Evolutionary conservation across 2,113 vertebrate genomes (phyloP).

Genomic region (Pampusana beccarii): DNA sequence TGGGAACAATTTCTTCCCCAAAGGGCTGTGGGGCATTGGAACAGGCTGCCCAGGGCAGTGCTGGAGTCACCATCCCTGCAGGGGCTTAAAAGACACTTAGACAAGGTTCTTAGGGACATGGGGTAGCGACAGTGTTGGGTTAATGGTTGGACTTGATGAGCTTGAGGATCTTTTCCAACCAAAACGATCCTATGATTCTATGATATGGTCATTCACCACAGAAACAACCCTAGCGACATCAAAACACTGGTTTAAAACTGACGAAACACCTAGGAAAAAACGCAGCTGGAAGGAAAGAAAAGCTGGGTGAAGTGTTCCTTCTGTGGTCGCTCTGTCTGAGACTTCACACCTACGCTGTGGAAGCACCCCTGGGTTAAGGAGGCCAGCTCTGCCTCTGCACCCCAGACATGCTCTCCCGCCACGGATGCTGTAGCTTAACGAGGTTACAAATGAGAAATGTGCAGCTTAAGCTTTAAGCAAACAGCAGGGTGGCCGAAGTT

Average conservation of each 20-base stretch:
- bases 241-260: not conserved
- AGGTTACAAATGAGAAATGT: constrained; percentile 4
- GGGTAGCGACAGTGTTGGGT: too few relatives aligned
- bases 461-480: constrained; percentile 11
- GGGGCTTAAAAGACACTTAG: too few relatives aligned
- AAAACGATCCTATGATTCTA: not conserved
- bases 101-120: too few relatives aligned
- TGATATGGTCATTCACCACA: not conserved
- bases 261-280: not conserved
- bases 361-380: constrained; percentile 16
- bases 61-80: too few relatives aligned
- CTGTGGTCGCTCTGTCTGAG: not conserved
- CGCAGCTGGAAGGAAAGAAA: not conserved
- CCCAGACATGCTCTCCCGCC: not conserved
- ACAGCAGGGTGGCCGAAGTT: not conserved
- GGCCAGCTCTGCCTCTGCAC: not conserved
- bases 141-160: too few relatives aligned
- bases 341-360: not conserved
- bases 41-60: too few relatives aligned
- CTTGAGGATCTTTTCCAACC: too few relatives aligned
- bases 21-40: too few relatives aligned
- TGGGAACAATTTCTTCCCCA: too few relatives aligned
- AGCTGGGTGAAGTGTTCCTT: not conserved
- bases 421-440: not conserved
- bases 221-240: not conserved